Evolutionary conservation across 2,113 vertebrate genomes (phyloP), one percentile per base, ranked within the genome.

Genomic region (Pollachius pollachius): DNA sequence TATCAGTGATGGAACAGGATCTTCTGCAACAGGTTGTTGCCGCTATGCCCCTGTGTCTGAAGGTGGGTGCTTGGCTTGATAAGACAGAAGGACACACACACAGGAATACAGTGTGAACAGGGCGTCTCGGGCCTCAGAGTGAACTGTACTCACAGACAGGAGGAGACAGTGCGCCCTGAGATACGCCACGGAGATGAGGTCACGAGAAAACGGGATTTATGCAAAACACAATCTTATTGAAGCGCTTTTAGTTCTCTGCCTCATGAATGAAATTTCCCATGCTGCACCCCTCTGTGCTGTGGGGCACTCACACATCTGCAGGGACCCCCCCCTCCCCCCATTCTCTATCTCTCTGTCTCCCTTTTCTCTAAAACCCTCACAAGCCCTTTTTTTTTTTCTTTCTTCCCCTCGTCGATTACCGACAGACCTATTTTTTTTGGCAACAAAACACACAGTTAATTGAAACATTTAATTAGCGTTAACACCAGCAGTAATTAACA

Each of bases 401-500:
- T 84, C 81, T 48, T 48, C 87, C 76, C 23, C 86, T 87, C 79
- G 80, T 89, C 89, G 92, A 92, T 93, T 92, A 92, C 89, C 68
- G 88, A 76, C 86, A 84, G 83, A 86, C 85, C 79, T 30, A 8
- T 41, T 64, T 18, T 80, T 86, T 92, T 91, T 91, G 92, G 91
- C 90, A 92, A 91, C 90, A 92, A 91, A 57, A 92, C 90, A 85
- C 80, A 77, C 65, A 87, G 90, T 92, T 93, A 93, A 94, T 92
- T 91, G 91, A 92, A 94, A 92, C 93, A 87, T 91, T 94, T 92
- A 92, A 94, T 95, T 94, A 94, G 94, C 94, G 93, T 92, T 81
- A 93, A 94, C 92, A 91, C 92, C 87, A 93, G 92, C 84, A 86
- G 91, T 95, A 96, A 97, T 96, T 95, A 97, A 95, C 92, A 93